Base-by-base conservation (phyloP, 2,888 invertebrate species). In the Serripes groenlandicus region DNA sequence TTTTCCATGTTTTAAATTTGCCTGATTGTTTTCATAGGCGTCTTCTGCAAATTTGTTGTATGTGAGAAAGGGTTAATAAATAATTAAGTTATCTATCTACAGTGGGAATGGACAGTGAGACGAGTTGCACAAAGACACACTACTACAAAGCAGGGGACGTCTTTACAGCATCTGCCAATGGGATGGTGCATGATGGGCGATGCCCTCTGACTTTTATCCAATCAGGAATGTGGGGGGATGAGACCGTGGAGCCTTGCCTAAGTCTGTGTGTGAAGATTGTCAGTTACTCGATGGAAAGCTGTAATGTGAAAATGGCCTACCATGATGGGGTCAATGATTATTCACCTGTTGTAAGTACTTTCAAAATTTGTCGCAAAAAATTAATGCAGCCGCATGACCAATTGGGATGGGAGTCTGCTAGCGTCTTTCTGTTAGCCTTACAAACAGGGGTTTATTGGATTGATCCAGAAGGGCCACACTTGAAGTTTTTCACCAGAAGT, bases 251-350 rank as follows among this genome's bases (percentile, higher is more conserved):
- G 54, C 90, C 88, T 1, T 90, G 90, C 37, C 72, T 81, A 30
- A 87, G 87, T 78, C 77, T 90, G 21, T 90, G 90, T 81, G 83
- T 90, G n/a, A 78, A 78, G 58, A 84, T 88, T 15, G 28, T 84
- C 21, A 82, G 80, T 18, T 88, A 86, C 58, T 80, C 88, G 35
- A 86, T 88, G 83, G 78, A 81, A 32, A 88, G 88, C 54, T 90
- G 90, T 86, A 74, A 85, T 54, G 87, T 90, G 52, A 58, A 81
- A 54, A 84, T 90, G 85, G 77, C 81, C 11, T 90, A 90, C 71
- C 83, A 88, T 77, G 90, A 90, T 82, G 90, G 90, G 9, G 75
- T 88, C 7, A 84, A 81, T 60, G 90, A 90, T 73, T 82, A 74
- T 35, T 75, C 74, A 35, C 88, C 88, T 11, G 85, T 77, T 75